A percentile compares a stretch with the other conserved stretches of the same genome.
Conservation (phyloP, 1,140 invertebrate species). For the Macrostomum lignano region DNA sequence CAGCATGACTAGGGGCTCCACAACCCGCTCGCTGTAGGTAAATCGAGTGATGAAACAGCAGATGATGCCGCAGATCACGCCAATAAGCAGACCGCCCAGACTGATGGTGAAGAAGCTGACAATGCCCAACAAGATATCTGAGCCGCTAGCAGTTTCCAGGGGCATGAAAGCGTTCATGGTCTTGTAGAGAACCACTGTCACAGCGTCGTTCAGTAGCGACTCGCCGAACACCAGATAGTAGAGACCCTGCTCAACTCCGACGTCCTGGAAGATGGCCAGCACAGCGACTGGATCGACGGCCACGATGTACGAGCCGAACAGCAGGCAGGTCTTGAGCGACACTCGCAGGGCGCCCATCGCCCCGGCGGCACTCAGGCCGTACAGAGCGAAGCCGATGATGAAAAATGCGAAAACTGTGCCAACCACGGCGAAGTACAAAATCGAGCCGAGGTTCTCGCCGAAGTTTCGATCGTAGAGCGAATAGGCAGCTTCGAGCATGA, state of each 20-base stretch:
- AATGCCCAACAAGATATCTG: slow-evolving; percentile 48
- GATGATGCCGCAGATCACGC: slow-evolving; percentile 69
- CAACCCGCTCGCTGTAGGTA: slow-evolving; percentile 73
- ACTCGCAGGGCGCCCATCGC: not conserved
- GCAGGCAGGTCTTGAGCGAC: not conserved
- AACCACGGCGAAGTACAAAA: slow-evolving; percentile 20
- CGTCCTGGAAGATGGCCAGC: slow-evolving; percentile 89
- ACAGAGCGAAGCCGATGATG: slow-evolving; percentile 10
- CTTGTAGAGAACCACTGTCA: slow-evolving; percentile 25
- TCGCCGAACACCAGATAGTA: slow-evolving; percentile 98
- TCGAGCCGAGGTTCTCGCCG: slow-evolving; percentile 17
- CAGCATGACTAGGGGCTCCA: slow-evolving; percentile 90
- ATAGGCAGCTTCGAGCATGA: slow-evolving; percentile 4
- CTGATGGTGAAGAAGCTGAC: slow-evolving; percentile 65
- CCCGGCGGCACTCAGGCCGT: slow-evolving; percentile 4
- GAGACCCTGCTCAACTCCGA: slow-evolving; percentile 83
- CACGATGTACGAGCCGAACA: slow-evolving; percentile 19
- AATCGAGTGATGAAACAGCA: slow-evolving; percentile 78
- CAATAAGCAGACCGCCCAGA: slow-evolving; percentile 65
- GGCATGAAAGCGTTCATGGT: slow-evolving; percentile 24
- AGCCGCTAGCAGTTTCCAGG: slow-evolving; percentile 15
- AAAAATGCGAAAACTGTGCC: slow-evolving; percentile 13
- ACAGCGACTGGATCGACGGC: slow-evolving; percentile 34
- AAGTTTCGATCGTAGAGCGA: slow-evolving; percentile 4
- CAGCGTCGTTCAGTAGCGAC: slow-evolving; percentile 56